Percentiles rank a stretch among this genome's conserved stretches.
Evolutionary conservation across 2,888 invertebrate species (phyloP).

Genomic region (Glyphotaelius pellucidus): DNA sequence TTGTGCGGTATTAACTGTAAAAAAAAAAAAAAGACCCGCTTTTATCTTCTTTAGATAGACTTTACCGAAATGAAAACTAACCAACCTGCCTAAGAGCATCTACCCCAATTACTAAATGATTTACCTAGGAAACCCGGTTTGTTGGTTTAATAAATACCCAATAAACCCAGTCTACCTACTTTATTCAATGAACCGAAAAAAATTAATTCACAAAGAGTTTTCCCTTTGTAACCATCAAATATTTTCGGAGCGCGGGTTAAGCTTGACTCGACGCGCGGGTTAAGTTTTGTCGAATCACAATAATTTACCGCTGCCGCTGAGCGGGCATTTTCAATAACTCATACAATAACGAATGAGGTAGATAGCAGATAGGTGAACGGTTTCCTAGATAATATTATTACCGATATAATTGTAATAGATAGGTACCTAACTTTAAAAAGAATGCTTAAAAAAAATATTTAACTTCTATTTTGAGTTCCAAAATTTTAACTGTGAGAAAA

Average conservation of each 20-base stretch:
- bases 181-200: not conserved
- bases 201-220: not conserved
- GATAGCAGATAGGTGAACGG: not conserved
- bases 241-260: constrained; percentile 37
- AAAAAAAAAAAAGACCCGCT: no score
- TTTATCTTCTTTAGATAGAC: no score
- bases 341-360: not conserved
- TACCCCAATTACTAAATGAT: not conserved
- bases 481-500: no score
- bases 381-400: no score
- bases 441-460: no score
- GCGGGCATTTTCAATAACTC: not conserved
- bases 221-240: not conserved
- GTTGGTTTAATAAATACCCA: not conserved
- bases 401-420: no score
- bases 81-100: no score
- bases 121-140: not conserved
- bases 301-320: not conserved
- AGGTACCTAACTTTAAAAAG: no score
- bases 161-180: no score
- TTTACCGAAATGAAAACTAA: no score
- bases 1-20: no score
- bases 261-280: constrained; percentile 15
- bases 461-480: no score
- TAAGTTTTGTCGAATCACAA: not conserved